A percentile compares a stretch with the other conserved stretches of the same genome.
These are phyloP conservation scores for Lasius platythorax DNA, from an alignment of 2,888 invertebrate genomes.

Conservation along the genomic window DNA sequence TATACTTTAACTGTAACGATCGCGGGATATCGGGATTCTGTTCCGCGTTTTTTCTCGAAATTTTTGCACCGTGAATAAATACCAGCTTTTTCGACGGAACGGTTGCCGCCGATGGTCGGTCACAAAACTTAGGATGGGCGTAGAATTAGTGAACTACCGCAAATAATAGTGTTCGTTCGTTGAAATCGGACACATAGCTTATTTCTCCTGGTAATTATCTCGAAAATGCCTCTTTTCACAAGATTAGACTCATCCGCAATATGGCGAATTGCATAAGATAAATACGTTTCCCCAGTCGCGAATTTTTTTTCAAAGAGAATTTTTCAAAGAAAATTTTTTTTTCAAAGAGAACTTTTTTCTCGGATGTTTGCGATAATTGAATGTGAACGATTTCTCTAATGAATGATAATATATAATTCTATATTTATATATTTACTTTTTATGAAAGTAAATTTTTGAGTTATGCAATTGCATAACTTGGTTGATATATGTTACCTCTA, in stretches of 20 bases:
- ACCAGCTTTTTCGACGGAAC: slow-evolving; percentile 1
- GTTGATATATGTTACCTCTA: not conserved
- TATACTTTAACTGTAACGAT: slow-evolving; percentile 38
- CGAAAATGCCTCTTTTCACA: slow-evolving; percentile 50
- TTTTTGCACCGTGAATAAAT: slow-evolving; percentile 61
- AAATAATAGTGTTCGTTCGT: slow-evolving; percentile 77
- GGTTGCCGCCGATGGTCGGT: slow-evolving; percentile 43
- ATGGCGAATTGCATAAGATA: slow-evolving; percentile 44
- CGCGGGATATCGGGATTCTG: slow-evolving; percentile 53
- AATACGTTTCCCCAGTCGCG: not conserved
- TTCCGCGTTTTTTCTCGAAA: slow-evolving; percentile 46
- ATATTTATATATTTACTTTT: not conserved
- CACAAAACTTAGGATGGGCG: slow-evolving; percentile 74
- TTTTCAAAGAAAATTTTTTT: too few species aligned
- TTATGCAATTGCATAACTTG: not conserved
- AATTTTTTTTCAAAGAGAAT: too few species aligned
- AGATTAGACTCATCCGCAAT: not conserved
- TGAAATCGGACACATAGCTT: slow-evolving; percentile 66
- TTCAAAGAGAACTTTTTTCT: not conserved
- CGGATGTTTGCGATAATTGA: not conserved
- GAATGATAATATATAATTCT: not conserved
- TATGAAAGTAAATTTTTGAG: not conserved
- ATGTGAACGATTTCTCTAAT: not conserved
- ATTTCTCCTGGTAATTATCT: slow-evolving; percentile 71
- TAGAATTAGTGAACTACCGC: slow-evolving; percentile 78